Conservation (phyloP, 2,888 invertebrate genomes). For the Pristionchus maxplancki region DNA sequence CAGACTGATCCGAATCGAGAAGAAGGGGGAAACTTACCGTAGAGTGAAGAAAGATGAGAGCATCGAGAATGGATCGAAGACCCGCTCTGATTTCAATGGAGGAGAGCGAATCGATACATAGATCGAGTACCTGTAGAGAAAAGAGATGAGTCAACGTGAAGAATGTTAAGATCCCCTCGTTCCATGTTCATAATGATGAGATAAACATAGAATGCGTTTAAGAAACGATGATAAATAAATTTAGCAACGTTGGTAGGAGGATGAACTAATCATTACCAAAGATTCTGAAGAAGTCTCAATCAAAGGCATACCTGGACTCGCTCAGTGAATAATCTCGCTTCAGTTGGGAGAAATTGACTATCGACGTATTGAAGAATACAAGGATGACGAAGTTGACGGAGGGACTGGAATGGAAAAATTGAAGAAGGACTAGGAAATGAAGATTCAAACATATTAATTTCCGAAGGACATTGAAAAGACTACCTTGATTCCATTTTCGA, state of each 20-base stretch:
- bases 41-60: conserved; percentile 49
- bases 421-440: background rate
- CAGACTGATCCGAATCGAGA: too few species aligned
- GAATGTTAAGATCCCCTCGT: background rate
- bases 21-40: conserved; percentile 10
- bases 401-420: background rate
- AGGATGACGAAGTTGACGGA: conserved; percentile 52
- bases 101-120: conserved; percentile 46
- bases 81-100: conserved; percentile 46
- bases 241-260: too few species aligned
- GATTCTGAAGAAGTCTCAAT: background rate
- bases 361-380: conserved; percentile 47
- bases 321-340: conserved; percentile 44
- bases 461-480: background rate
- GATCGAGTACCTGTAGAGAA: conserved; percentile 34
- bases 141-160: background rate
- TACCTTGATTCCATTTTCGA: conserved; percentile 53
- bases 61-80: conserved; percentile 48
- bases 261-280: background rate
- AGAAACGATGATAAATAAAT: too few species aligned
- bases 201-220: background rate
- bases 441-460: background rate
- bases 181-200: background rate
- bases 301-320: conserved; percentile 46
- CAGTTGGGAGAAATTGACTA: background rate